These are phyloP conservation scores for Rhaphigaster nebulosa DNA, from an alignment of 2,888 invertebrate species.

Conservation along the genomic window DNA sequence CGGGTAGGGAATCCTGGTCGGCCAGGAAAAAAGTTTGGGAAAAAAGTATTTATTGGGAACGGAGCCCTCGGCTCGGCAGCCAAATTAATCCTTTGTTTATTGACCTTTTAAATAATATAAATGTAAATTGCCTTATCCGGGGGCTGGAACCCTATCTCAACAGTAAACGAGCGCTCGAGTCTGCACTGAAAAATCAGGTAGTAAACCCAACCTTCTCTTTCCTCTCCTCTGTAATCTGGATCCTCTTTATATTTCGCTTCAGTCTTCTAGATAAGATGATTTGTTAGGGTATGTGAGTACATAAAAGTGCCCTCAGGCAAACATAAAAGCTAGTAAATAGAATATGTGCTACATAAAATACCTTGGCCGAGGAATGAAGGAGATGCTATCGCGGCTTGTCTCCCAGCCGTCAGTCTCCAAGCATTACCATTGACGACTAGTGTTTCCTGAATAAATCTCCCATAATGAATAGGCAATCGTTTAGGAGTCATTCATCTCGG, in stretches of 20 bases:
- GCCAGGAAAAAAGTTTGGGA: neutral
- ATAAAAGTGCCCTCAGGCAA: neutral
- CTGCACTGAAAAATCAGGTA: conserved; percentile 6
- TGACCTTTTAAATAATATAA: conserved; percentile 54
- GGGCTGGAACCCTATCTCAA: conserved; percentile 18
- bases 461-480: conserved; percentile 41
- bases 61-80: neutral
- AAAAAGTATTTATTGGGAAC: conserved; percentile 52
- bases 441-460: conserved; percentile 50
- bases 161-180: neutral
- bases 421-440: conserved; percentile 42
- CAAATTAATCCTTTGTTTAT: conserved; percentile 55
- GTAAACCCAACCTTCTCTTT: neutral
- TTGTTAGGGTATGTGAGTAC: neutral
- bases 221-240: neutral
- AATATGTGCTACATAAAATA: conserved; percentile 30
- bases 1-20: conserved; percentile 37
- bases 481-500: conserved; percentile 25
- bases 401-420: conserved; percentile 36
- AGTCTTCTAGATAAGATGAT: neutral
- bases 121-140: conserved; percentile 43
- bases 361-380: neutral
- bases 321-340: neutral
- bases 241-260: neutral
- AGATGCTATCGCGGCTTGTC: conserved; percentile 34